Evolutionary conservation across 1,140 invertebrate genomes (phyloP).

Genomic region (Epicauta chinensis): DNA sequence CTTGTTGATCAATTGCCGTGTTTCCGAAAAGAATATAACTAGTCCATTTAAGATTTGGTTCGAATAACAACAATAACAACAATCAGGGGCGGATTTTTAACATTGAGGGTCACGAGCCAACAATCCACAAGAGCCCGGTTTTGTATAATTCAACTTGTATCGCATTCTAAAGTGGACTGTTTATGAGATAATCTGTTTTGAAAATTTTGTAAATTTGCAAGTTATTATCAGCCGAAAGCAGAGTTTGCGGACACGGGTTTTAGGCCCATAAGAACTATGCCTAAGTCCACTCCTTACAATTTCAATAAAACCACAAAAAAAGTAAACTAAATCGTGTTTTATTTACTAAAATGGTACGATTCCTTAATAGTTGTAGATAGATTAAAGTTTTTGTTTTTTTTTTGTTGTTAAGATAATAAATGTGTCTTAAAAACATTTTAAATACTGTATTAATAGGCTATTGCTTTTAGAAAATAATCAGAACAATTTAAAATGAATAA

Average conservation of each 20-base stretch:
- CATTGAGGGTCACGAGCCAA: too few species aligned
- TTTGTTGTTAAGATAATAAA: slow-evolving; percentile 20
- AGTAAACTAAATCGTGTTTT: neutral
- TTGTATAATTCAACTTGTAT: too few species aligned
- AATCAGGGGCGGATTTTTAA: neutral
- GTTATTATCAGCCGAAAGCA: too few species aligned
- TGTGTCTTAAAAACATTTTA: slow-evolving; percentile 28
- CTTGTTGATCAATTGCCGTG: neutral
- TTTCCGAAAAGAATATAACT: neutral
- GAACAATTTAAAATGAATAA: slow-evolving; percentile 11
- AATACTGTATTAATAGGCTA: slow-evolving; percentile 37
- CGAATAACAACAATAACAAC: neutral
- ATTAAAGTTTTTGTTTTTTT: neutral
- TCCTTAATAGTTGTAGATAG: neutral
- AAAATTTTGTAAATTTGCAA: too few species aligned
- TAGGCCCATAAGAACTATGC: too few species aligned
- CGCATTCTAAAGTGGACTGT: too few species aligned
- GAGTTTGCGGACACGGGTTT: too few species aligned
- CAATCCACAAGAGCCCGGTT: too few species aligned
- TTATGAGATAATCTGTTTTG: too few species aligned
- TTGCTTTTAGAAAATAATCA: slow-evolving; percentile 36
- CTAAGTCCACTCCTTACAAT: too few species aligned
- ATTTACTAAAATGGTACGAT: neutral
- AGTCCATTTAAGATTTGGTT: neutral
- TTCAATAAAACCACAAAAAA: neutral